Evolutionary conservation across 2,888 invertebrate species (phyloP).

Genomic region (Azorinus chamasolen): DNA sequence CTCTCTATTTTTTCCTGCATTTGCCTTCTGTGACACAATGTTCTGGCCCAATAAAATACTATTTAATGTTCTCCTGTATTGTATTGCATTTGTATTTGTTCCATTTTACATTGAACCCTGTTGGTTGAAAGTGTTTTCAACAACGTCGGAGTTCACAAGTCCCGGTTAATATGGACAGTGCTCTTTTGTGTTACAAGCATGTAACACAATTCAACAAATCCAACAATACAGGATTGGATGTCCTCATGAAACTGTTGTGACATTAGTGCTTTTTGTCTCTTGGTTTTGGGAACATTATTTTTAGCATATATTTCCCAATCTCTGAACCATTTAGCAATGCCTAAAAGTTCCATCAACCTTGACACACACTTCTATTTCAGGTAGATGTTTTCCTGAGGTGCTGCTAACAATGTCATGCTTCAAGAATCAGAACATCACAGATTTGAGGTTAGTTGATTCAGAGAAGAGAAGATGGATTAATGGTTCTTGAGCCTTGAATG

Average conservation of each 20-base stretch:
- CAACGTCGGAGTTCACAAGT: slow-evolving; percentile 39
- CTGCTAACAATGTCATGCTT: no score
- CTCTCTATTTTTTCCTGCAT: slow-evolving; percentile 24
- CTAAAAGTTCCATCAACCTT: background rate
- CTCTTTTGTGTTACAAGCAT: background rate
- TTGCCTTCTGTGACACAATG: slow-evolving; percentile 28
- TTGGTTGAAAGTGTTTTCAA: slow-evolving; percentile 49
- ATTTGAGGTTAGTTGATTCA: no score
- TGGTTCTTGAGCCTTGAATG: no score
- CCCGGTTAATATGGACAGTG: slow-evolving; percentile 23
- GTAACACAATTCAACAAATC: background rate
- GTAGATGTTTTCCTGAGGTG: background rate
- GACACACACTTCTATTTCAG: background rate
- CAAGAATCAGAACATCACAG: no score
- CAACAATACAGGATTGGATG: slow-evolving; percentile 4
- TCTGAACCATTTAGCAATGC: background rate
- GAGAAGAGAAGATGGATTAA: no score
- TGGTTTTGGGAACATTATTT: no score
- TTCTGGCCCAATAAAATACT: slow-evolving; percentile 35
- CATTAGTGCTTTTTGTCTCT: background rate
- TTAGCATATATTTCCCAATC: slow-evolving; percentile 1
- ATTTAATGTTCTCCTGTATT: slow-evolving; percentile 30
- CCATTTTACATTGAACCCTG: slow-evolving; percentile 36
- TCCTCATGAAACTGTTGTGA: slow-evolving; percentile 1
- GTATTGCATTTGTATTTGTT: slow-evolving; percentile 28